These are phyloP conservation scores for Gila robusta DNA, from an alignment of 2,797 vertebrate species.

Conservation along the genomic window DNA sequence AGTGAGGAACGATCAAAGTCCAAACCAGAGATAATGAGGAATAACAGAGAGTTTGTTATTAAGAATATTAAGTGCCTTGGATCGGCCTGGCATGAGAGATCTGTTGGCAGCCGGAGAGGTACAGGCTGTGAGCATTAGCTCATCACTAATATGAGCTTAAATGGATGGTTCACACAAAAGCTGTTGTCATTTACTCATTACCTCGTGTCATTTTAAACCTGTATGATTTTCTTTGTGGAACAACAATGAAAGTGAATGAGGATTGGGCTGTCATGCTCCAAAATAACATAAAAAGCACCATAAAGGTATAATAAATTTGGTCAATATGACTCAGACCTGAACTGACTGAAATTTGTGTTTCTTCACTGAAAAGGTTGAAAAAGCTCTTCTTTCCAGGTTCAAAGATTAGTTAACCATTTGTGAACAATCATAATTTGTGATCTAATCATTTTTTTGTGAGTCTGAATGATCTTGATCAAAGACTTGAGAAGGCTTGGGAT, in stretches of 20 bases:
- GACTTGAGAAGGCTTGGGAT: neutral
- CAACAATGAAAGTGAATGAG: neutral
- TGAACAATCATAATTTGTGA: neutral
- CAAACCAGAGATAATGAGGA: conserved; percentile 52
- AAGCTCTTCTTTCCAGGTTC: neutral
- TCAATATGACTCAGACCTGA: neutral
- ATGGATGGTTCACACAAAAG: neutral
- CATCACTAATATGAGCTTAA: conserved; percentile 29
- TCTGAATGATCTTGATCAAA: neutral
- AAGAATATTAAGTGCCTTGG: conserved; percentile 47
- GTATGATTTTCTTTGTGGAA: neutral
- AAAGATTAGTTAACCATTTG: neutral
- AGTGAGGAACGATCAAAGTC: conserved; percentile 45
- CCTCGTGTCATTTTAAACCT: neutral
- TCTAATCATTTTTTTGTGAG: neutral
- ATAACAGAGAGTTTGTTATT: conserved; percentile 54
- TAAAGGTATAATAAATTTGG: neutral
- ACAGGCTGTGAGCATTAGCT: conserved; percentile 30
- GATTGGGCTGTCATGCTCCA: neutral
- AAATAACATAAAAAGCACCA: neutral
- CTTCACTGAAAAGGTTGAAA: neutral
- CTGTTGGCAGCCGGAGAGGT: conserved; percentile 6
- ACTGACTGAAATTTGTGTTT: neutral
- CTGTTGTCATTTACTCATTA: neutral
- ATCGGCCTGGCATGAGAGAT: conserved; percentile 38